Percentiles rank a stretch among this genome's conserved stretches.
phyloP scores from a whole-genome alignment of 2,113 vertebrate genomes.

The Puntigrus tetrazona region DNA sequence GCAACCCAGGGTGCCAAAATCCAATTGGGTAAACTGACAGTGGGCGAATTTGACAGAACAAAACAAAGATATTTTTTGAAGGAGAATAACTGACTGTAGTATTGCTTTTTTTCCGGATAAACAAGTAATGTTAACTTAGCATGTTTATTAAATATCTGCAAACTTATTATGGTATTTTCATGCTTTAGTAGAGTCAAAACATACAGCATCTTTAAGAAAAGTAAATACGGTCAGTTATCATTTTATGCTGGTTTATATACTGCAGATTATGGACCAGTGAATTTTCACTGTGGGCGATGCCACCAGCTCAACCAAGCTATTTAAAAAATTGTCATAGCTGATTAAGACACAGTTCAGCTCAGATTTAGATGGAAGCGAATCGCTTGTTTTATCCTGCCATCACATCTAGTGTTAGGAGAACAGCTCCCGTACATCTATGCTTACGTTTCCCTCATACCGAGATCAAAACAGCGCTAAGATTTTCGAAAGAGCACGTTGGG shows the following conservation, averaged over 20 bases:
- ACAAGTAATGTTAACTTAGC: too few species aligned
- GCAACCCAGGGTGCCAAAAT: too few species aligned
- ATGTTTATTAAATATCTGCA: too few species aligned
- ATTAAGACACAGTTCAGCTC: neutral
- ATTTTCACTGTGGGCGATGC: neutral
- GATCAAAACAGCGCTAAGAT: conserved; percentile 25
- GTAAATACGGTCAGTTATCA: neutral
- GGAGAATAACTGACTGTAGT: too few species aligned
- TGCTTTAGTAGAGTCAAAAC: too few species aligned
- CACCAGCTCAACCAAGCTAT: neutral
- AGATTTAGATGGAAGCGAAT: neutral
- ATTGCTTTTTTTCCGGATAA: too few species aligned
- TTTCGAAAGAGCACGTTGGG: conserved; percentile 1
- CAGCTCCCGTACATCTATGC: neutral
- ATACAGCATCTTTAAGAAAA: too few species aligned
- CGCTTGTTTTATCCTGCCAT: neutral
- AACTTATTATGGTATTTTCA: too few species aligned
- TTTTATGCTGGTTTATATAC: neutral
- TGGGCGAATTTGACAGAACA: too few species aligned
- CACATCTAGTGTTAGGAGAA: neutral
- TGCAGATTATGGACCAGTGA: neutral
- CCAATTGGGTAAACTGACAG: too few species aligned
- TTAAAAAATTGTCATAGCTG: neutral
- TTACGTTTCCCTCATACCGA: conserved; percentile 18
- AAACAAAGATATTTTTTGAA: too few species aligned